A percentile compares a stretch with the other conserved stretches of the same genome.
Evolutionary conservation across 2,113 vertebrate genomes (phyloP).

Genomic region (Steatornis caripensis): DNA sequence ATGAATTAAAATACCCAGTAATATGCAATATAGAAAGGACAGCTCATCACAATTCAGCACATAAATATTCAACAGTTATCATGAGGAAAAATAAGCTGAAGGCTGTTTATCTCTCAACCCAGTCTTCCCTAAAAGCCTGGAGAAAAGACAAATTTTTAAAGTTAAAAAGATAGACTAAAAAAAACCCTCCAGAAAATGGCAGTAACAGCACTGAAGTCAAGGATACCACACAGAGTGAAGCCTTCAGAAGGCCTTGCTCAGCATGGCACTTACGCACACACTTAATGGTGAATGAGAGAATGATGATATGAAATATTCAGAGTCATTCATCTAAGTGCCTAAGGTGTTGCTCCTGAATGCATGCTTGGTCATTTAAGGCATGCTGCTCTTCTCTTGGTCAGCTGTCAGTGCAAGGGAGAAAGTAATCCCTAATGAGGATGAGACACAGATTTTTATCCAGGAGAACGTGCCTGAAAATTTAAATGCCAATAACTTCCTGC

Average conservation of each 20-base stretch:
- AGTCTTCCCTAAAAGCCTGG: background rate
- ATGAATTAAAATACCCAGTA: constrained; percentile 25
- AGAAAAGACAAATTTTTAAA: background rate
- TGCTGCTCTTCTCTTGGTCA: background rate
- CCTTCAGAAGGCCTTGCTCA: background rate
- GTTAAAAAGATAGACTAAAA: background rate
- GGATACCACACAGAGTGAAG: too few species aligned
- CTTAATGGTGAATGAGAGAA: background rate
- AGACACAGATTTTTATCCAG: background rate
- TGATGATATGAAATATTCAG: background rate
- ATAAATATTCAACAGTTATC: constrained; percentile 24
- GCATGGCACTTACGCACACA: rapidly evolving
- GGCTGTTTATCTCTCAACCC: background rate
- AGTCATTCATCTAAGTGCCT: background rate
- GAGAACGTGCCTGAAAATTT: background rate
- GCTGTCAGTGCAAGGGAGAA: background rate
- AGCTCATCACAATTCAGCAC: constrained; percentile 2
- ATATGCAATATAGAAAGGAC: background rate
- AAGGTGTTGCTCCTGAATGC: background rate
- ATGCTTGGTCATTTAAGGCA: background rate
- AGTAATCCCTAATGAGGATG: background rate
- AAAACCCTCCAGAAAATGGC: background rate
- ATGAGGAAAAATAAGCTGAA: background rate
- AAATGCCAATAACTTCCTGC: background rate
- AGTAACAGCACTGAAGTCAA: rapidly evolving